Conservation (phyloP, 2,888 invertebrate genomes). For the Dione juno region DNA sequence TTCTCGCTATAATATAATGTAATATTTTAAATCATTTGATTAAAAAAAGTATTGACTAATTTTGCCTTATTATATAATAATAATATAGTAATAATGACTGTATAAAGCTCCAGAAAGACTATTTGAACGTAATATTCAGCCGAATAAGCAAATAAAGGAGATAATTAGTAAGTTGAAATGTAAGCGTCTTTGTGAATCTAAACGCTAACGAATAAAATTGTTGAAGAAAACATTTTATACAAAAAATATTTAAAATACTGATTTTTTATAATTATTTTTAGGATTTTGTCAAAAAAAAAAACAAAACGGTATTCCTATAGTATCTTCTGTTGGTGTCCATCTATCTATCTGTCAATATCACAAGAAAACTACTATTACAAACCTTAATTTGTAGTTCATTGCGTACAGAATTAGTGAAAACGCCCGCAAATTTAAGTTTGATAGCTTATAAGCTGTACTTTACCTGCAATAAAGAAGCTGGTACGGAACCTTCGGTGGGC, state of each 20-base stretch:
- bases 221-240: not conserved
- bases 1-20: too few relatives aligned
- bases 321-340: too few relatives aligned
- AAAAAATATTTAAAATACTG: not conserved
- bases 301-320: too few relatives aligned
- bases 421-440: too few relatives aligned
- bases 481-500: too few relatives aligned
- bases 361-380: too few relatives aligned
- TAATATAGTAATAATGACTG: slow-evolving; percentile 4
- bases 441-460: too few relatives aligned
- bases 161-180: slow-evolving; percentile 17
- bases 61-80: not conserved
- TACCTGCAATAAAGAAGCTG: too few relatives aligned
- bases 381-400: too few relatives aligned
- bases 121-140: slow-evolving; percentile 17
- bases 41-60: not conserved
- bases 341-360: too few relatives aligned
- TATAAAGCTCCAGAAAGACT: slow-evolving; percentile 18
- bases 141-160: slow-evolving; percentile 24
- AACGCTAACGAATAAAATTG: slow-evolving; percentile 9
- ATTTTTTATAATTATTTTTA: not conserved
- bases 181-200: slow-evolving; percentile 13
- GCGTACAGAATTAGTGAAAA: too few relatives aligned
- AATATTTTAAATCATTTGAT: too few relatives aligned
- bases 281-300: not conserved